Conservation (phyloP, 2,888 invertebrate genomes). For the Pseudococcus viburni region DNA sequence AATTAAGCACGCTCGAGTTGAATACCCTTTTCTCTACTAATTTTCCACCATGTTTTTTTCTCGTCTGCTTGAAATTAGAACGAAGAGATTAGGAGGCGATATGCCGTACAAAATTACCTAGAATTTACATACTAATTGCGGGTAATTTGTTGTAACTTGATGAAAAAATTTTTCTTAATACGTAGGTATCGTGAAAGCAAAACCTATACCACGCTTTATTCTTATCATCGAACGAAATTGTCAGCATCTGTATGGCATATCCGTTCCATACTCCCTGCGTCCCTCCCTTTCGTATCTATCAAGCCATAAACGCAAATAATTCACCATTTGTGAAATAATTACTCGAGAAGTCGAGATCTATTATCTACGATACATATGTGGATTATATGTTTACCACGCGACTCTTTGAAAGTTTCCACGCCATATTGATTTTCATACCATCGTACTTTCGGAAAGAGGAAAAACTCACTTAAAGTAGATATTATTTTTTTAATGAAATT, state of each 20-base stretch:
- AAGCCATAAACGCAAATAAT: background rate
- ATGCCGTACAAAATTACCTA: slow-evolving; percentile 2
- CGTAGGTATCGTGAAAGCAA: slow-evolving; percentile 2
- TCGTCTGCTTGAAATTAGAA: slow-evolving; percentile 30
- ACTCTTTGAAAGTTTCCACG: background rate
- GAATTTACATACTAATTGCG: slow-evolving; percentile 38
- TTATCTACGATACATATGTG: background rate
- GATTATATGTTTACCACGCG: background rate
- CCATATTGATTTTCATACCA: slow-evolving; percentile 9
- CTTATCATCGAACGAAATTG: background rate
- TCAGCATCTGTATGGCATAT: background rate
- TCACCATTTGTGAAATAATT: background rate
- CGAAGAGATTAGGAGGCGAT: background rate
- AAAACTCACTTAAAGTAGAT: background rate
- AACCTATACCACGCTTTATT: background rate
- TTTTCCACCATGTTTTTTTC: slow-evolving; percentile 33
- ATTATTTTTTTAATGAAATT: slow-evolving; percentile 26
- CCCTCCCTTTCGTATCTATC: background rate
- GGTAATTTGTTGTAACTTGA: slow-evolving; percentile 6
- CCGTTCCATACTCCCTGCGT: background rate
- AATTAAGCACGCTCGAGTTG: slow-evolving; percentile 34
- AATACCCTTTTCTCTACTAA: slow-evolving; percentile 38
- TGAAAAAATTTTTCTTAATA: background rate
- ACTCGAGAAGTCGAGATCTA: background rate
- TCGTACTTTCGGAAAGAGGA: background rate